Percentiles rank a stretch among this genome's conserved stretches.
These are phyloP conservation scores for Trichonephila clavata DNA, from an alignment of 1,140 invertebrate species.

Conservation along the genomic window DNA sequence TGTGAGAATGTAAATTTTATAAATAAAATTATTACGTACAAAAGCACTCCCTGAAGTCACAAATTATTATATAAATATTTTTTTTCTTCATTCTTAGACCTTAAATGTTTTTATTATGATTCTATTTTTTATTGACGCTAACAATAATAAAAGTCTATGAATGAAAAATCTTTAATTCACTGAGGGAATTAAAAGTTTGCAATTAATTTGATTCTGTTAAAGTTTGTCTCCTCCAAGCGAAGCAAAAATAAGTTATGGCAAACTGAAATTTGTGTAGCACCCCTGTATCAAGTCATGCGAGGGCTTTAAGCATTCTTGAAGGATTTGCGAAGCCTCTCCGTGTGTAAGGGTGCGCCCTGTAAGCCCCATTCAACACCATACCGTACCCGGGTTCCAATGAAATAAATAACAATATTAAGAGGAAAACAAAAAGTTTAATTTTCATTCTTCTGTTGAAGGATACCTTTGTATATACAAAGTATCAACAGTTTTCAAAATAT, in stretches of 20 bases:
- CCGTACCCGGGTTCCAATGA: not conserved
- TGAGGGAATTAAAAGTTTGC: too few species aligned
- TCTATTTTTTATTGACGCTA: too few species aligned
- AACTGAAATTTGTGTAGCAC: not conserved
- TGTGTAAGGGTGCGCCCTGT: not conserved
- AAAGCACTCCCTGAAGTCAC: too few species aligned
- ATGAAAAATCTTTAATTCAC: too few species aligned
- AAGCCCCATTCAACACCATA: slow-evolving; percentile 9
- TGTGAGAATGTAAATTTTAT: too few species aligned
- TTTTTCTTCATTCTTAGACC: too few species aligned
- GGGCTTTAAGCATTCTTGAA: slow-evolving; percentile 44
- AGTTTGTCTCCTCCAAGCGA: not conserved
- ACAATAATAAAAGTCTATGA: too few species aligned
- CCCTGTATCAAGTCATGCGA: not conserved
- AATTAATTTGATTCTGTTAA: not conserved
- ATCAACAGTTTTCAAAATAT: not conserved
- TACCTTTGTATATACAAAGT: not conserved
- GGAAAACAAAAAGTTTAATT: slow-evolving; percentile 23
- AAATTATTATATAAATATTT: too few species aligned
- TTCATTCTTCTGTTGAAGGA: slow-evolving; percentile 11
- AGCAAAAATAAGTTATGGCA: not conserved
- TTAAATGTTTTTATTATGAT: too few species aligned
- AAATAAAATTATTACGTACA: too few species aligned
- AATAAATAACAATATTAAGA: slow-evolving; percentile 34
- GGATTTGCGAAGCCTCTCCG: slow-evolving; percentile 36